phyloP scores from a whole-genome alignment of 2,888 invertebrate species.

The Ariolimax columbianus region DNA sequence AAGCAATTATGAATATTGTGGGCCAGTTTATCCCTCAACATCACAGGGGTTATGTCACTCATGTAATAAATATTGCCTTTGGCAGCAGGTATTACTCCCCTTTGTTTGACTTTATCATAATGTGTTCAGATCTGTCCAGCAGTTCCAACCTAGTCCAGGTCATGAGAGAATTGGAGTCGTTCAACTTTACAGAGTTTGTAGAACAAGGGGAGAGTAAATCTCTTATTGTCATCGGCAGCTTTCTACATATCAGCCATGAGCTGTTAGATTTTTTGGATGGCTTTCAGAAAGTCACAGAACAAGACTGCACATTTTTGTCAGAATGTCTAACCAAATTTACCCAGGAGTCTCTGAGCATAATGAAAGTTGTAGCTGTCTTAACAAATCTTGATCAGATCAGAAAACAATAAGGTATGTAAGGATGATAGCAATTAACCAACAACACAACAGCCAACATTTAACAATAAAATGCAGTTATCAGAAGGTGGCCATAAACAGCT shows the following conservation, averaged over 20 bases:
- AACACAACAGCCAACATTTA: too few species aligned
- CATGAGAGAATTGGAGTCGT: constrained; percentile 39
- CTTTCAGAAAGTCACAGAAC: constrained; percentile 36
- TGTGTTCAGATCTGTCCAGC: constrained; percentile 13
- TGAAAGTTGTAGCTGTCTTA: constrained; percentile 14
- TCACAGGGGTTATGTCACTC: constrained; percentile 21
- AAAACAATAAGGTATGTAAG: not conserved
- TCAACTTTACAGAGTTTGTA: constrained; percentile 37
- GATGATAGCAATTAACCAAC: too few species aligned
- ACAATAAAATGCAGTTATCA: too few species aligned
- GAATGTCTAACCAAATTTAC: constrained; percentile 36
- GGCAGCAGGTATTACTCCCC: constrained; percentile 33
- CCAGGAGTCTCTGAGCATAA: constrained; percentile 32
- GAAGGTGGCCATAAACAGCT: too few species aligned
- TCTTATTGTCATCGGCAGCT: constrained; percentile 37
- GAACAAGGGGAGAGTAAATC: constrained; percentile 1
- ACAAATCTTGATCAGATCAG: constrained; percentile 17
- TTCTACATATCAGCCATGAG: constrained; percentile 45
- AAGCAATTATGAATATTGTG: constrained; percentile 9
- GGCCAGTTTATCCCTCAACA: constrained; percentile 17
- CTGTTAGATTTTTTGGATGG: constrained; percentile 48
- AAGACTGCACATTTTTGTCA: constrained; percentile 43
- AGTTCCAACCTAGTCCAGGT: constrained; percentile 31
- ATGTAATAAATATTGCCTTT: constrained; percentile 41
- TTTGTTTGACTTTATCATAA: constrained; percentile 39